Evolutionary conservation across 64 coral and sea anemone genomes (phyloP).

Genomic region (Stylophora pistillata): DNA sequence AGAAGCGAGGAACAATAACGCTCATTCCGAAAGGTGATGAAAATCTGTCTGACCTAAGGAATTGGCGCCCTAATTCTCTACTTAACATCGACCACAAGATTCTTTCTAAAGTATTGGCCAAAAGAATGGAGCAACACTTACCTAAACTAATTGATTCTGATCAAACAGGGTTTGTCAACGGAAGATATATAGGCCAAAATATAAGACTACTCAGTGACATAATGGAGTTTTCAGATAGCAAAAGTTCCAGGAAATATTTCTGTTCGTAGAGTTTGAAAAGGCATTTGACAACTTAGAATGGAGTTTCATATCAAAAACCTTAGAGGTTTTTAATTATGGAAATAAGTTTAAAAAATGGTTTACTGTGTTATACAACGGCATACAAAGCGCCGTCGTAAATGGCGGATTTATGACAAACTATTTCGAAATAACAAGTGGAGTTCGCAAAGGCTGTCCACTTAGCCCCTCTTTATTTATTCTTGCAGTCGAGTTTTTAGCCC

Average conservation of each 20-base stretch:
- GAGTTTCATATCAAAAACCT: background rate
- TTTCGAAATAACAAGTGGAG: slow-evolving; percentile 11
- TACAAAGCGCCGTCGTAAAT: background rate
- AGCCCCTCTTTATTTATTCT: slow-evolving; percentile 20
- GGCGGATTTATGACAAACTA: background rate
- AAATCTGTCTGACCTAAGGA: background rate
- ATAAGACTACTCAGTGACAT: background rate
- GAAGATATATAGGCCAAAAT: background rate
- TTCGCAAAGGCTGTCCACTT: slow-evolving; percentile 52
- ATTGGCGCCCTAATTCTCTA: background rate
- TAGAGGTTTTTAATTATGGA: background rate
- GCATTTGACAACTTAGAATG: background rate
- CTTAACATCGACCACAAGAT: background rate
- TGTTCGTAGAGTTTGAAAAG: background rate
- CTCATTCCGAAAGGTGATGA: slow-evolving; percentile 41
- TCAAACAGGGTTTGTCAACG: background rate
- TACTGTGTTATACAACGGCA: background rate
- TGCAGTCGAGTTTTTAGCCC: background rate
- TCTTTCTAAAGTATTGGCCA: background rate
- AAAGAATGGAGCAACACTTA: background rate
- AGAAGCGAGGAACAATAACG: background rate
- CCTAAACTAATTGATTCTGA: background rate
- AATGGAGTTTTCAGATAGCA: background rate
- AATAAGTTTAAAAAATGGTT: background rate
- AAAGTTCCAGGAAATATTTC: background rate